Evolutionary conservation across 2,113 vertebrate species (phyloP).

Genomic region (Sinocyclocheilus grahami): DNA sequence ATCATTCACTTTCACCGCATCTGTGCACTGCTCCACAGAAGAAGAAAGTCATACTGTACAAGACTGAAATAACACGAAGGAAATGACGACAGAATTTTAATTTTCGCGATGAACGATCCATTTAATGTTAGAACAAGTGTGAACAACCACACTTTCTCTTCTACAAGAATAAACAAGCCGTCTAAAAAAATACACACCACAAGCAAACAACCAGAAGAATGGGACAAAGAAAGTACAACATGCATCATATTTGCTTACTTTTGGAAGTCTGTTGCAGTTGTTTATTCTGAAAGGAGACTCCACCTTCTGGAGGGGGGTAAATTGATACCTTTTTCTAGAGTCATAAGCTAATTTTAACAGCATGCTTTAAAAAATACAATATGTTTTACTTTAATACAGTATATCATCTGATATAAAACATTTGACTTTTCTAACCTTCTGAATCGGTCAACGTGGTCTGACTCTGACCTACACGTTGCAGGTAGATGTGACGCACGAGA

Average conservation of each 20-base stretch:
- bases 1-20: neutral
- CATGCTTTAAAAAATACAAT: neutral
- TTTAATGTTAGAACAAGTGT: neutral
- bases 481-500: slow-evolving; percentile 34
- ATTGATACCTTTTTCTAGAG: neutral
- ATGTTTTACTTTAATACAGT: neutral
- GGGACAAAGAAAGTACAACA: neutral
- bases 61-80: neutral
- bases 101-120: neutral
- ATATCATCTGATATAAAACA: neutral
- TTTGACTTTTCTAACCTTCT: neutral
- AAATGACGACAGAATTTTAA: neutral
- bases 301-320: neutral
- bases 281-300: slow-evolving; percentile 13
- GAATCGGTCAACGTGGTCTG: neutral
- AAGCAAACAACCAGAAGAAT: neutral
- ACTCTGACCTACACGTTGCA: neutral
- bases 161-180: neutral
- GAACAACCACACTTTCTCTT: neutral
- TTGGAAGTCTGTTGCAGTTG: neutral
- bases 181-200: neutral
- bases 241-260: neutral
- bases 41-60: neutral
- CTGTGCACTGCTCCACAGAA: neutral
- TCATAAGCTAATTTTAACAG: neutral